A percentile compares a stretch with the other conserved stretches of the same genome.
phyloP scores from a whole-genome alignment of 2,797 vertebrate genomes.

The Artibeus lituratus region DNA sequence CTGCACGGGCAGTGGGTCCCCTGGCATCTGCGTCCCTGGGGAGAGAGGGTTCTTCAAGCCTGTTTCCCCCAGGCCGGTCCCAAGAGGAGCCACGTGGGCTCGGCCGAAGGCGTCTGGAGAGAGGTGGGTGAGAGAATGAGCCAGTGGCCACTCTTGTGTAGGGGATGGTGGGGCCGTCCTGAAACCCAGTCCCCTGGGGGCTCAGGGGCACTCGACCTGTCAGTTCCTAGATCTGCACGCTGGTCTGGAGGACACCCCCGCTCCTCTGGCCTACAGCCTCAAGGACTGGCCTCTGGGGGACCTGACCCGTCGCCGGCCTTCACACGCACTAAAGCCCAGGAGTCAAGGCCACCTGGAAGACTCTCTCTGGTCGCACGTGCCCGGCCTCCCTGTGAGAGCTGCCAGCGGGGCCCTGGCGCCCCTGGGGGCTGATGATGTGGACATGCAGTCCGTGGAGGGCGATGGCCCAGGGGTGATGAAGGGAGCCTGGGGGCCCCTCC shows the following conservation, averaged over 20 bases:
- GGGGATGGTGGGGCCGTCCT: accelerated
- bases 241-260: conserved; percentile 85
- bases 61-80: neutral
- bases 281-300: neutral
- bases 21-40: neutral
- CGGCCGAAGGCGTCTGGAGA: conserved; percentile 41
- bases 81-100: conserved; percentile 18
- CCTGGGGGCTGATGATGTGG: neutral
- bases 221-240: conserved; percentile 89
- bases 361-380: neutral
- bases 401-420: neutral
- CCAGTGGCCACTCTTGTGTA: accelerated
- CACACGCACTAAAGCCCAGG: neutral
- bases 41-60: neutral
- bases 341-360: neutral
- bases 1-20: accelerated
- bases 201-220: neutral
- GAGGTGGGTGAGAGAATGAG: neutral
- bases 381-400: neutral
- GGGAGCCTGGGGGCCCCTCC: neutral
- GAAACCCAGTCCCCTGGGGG: neutral
- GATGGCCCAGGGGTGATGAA: conserved; percentile 31
- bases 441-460: conserved; percentile 28
- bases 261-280: conserved; percentile 52
- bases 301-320: accelerated